phyloP scores from a whole-genome alignment of 2,113 vertebrate species.

The Opisthocomus hoazin region DNA sequence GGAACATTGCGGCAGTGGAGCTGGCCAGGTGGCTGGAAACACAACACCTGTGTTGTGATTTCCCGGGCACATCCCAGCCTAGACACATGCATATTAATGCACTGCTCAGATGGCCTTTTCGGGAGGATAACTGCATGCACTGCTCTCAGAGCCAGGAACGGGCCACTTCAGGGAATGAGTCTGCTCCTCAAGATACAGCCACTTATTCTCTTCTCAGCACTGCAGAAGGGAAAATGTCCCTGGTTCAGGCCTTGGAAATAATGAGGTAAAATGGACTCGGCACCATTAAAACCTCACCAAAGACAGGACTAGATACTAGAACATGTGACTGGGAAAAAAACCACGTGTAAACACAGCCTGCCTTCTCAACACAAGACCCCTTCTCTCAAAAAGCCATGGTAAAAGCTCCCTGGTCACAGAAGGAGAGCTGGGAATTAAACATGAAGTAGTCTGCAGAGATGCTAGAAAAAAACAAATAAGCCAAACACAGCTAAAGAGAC shows the following conservation, averaged over 20 bases:
- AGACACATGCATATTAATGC: not conserved
- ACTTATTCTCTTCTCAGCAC: not conserved
- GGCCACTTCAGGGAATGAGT: not conserved
- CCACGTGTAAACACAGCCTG: not conserved
- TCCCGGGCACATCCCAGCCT: not conserved
- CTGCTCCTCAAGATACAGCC: not conserved
- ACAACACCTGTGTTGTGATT: not conserved
- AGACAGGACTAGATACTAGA: not conserved
- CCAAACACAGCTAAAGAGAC: not conserved
- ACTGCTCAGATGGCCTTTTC: not conserved
- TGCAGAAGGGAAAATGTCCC: not conserved
- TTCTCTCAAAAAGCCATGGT: not conserved
- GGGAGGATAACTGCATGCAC: not conserved
- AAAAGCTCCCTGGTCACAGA: not conserved
- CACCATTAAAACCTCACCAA: not conserved
- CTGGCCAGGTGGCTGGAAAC: not conserved
- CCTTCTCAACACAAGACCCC: not conserved
- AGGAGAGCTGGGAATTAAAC: not conserved
- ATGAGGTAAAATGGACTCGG: not conserved
- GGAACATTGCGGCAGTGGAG: rapidly evolving
- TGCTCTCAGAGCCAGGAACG: not conserved
- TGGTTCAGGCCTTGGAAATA: not conserved
- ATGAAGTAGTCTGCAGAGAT: not conserved
- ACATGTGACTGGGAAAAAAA: not conserved
- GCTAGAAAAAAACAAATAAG: not conserved